A percentile compares a stretch with the other conserved stretches of the same genome.
Evolutionary conservation across 2,797 vertebrate genomes (phyloP).

Genomic region (Pseudotriccus pelzelni): DNA sequence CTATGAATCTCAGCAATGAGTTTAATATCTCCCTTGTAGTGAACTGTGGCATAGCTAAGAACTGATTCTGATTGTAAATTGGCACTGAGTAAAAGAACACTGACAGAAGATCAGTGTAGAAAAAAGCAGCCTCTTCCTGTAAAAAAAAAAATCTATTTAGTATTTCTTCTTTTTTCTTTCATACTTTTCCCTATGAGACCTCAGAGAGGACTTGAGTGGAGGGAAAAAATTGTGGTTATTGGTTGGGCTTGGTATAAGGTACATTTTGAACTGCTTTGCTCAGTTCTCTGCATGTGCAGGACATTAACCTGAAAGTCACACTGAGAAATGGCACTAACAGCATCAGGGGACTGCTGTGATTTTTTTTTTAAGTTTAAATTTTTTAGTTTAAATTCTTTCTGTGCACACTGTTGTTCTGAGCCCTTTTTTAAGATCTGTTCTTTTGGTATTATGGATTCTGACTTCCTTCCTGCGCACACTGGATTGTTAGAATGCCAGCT

Average conservation of each 20-base stretch:
- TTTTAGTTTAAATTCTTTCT: not conserved
- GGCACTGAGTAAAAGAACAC: not conserved
- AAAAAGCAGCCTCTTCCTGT: not conserved
- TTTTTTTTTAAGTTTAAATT: not conserved
- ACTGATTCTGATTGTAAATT: not conserved
- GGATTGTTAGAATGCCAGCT: not conserved
- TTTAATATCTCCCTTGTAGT: not conserved
- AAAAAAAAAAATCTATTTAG: not conserved
- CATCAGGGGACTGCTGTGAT: not conserved
- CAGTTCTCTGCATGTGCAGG: not conserved
- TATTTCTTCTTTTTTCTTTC: not conserved
- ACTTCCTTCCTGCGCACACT: rapidly evolving
- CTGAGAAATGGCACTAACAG: not conserved
- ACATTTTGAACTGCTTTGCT: not conserved
- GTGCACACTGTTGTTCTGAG: not conserved
- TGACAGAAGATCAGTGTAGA: not conserved
- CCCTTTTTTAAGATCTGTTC: not conserved
- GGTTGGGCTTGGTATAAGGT: not conserved
- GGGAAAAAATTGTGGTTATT: not conserved
- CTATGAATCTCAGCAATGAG: not conserved
- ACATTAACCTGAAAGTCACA: not conserved
- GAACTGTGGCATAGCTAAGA: not conserved
- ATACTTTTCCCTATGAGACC: not conserved
- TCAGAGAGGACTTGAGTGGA: not conserved
- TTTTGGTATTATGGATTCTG: not conserved